A percentile compares a stretch with the other conserved stretches of the same genome.
These are phyloP conservation scores for Dissostichus mawsoni DNA, from an alignment of 2,113 vertebrate species.

Conservation along the genomic window DNA sequence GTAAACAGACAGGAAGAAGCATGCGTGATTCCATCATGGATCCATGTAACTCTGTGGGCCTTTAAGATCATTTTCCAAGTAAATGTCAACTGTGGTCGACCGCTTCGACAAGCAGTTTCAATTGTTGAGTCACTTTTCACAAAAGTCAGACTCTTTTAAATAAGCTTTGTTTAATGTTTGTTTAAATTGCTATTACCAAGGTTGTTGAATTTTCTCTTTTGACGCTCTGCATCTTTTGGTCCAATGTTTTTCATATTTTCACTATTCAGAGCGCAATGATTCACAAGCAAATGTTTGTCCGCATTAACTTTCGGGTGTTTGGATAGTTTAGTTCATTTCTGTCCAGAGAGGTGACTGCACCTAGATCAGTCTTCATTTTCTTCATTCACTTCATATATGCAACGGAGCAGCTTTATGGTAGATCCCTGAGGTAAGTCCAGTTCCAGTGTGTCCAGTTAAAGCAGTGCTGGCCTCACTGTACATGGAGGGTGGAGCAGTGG, in stretches of 20 bases:
- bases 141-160: neutral
- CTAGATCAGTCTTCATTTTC: neutral
- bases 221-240: neutral
- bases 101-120: neutral
- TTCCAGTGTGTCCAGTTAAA: slow-evolving; percentile 86
- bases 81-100: neutral
- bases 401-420: slow-evolving; percentile 92
- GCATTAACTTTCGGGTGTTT: neutral
- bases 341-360: neutral
- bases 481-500: slow-evolving; percentile 78
- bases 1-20: slow-evolving; percentile 12
- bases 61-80: neutral
- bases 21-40: neutral
- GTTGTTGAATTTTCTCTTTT: slow-evolving; percentile 7
- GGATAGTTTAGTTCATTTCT: neutral
- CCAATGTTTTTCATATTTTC: neutral
- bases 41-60: neutral
- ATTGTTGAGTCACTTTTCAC: neutral
- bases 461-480: slow-evolving; percentile 88
- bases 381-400: slow-evolving; percentile 78
- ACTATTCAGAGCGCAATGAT: slow-evolving; percentile 2
- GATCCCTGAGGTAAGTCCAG: slow-evolving; percentile 82
- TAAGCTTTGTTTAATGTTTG: too few relatives aligned
- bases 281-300: neutral
- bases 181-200: neutral